phyloP scores from a whole-genome alignment of 2,113 vertebrate genomes.

The Centropus unirufus region DNA sequence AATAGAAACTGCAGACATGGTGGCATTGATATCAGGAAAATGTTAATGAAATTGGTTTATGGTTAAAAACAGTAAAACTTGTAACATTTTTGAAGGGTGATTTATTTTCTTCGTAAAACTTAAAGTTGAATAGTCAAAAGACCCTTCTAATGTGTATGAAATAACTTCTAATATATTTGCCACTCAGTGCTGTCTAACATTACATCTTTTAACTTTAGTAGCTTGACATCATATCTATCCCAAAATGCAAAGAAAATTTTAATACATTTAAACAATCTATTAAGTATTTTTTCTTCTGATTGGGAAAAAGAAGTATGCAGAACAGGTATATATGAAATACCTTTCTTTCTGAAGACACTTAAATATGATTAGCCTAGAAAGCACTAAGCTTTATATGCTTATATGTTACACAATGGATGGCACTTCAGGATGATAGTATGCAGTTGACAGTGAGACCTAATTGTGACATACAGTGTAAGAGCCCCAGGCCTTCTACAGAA shows the following conservation, averaged over 20 bases:
- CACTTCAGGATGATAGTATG: neutral
- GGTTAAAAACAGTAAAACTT: neutral
- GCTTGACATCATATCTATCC: neutral
- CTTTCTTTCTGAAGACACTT: neutral
- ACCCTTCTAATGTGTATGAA: neutral
- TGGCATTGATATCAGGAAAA: neutral
- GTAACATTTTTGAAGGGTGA: neutral
- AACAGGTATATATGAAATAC: neutral
- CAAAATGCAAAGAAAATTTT: neutral
- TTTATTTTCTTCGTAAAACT: slow-evolving; percentile 4
- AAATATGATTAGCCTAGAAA: neutral
- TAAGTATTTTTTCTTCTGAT: neutral
- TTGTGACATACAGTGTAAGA: neutral
- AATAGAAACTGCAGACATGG: slow-evolving; percentile 18
- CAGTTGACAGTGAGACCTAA: neutral
- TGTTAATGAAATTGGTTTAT: neutral
- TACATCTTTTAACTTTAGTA: neutral
- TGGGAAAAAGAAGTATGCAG: neutral
- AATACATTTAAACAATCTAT: neutral
- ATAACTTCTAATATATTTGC: neutral
- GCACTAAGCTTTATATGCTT: neutral
- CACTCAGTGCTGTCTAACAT: neutral
- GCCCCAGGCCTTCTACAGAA: neutral
- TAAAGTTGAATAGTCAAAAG: neutral
- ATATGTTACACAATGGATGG: neutral